phyloP scores from a whole-genome alignment of 2,113 vertebrate genomes.

The Urocolius indicus region DNA sequence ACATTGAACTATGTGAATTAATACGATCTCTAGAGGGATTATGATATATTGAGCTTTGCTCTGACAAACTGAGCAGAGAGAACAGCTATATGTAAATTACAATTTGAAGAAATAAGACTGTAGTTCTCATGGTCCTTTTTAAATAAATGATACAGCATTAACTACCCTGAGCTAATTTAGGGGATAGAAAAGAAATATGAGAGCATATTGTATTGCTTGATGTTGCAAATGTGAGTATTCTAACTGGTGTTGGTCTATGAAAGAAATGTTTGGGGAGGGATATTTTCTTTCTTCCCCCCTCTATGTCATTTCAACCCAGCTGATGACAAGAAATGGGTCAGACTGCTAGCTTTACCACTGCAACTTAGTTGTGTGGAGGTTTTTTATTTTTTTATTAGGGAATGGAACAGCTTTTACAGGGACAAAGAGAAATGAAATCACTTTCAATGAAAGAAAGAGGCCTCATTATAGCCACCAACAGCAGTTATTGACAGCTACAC shows the following conservation, averaged over 20 bases:
- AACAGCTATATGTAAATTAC: slow-evolving; percentile 48
- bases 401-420: slow-evolving; percentile 81
- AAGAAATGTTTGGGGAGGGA: slow-evolving; percentile 17
- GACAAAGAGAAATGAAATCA: slow-evolving; percentile 93
- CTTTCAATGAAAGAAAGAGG: slow-evolving; percentile 89
- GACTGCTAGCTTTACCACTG: slow-evolving; percentile 67
- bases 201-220: slow-evolving; percentile 25
- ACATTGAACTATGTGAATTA: slow-evolving; percentile 48
- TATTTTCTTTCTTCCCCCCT: not conserved
- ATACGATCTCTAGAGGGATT: slow-evolving; percentile 47
- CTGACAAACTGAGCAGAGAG: slow-evolving; percentile 2
- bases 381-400: slow-evolving; percentile 59
- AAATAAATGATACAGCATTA: not conserved
- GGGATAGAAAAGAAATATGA: not conserved
- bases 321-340: slow-evolving; percentile 80
- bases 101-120: slow-evolving; percentile 12
- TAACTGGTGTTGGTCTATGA: slow-evolving; percentile 44
- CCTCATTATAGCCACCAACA: slow-evolving; percentile 88
- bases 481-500: slow-evolving; percentile 90
- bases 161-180: slow-evolving; percentile 6
- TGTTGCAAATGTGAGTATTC: slow-evolving; percentile 51
- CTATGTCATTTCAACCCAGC: slow-evolving; percentile 71
- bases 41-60: slow-evolving; percentile 4
- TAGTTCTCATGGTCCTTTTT: not conserved
- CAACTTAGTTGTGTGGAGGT: slow-evolving; percentile 64